Evolutionary conservation across 2,797 vertebrate genomes (phyloP), one percentile per base, ranked within the genome.

Genomic region (Furcifer pardalis): DNA sequence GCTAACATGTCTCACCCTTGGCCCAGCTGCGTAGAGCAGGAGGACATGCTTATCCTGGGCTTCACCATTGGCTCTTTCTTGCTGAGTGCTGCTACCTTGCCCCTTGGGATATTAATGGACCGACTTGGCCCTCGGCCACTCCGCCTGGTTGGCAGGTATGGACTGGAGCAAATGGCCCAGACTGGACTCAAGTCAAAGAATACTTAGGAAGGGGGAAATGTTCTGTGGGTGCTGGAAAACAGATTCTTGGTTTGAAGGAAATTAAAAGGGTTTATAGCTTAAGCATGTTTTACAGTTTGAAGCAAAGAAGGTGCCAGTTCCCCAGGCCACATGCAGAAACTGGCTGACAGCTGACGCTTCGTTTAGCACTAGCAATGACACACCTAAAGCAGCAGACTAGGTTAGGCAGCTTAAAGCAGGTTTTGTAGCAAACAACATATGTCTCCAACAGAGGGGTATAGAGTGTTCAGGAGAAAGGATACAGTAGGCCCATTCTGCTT

Each of bases 41-140:
- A 98, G 5, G 95, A 98, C 89, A 98, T 97, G 97, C 95, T 98
- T 44, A 98, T 97, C 78, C 88, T 98, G 90, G 98, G 97, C 72
- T 98, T 98, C 92, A 98, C 97, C 85, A 97, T 98, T 0, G 98
- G 98, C 46, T 97, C 97, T 46, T 98, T 98, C 82, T 86, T 98
- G 87, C 97, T 98, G 75, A 98, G 97, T 0, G 97, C 98, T 9
- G 96, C 97, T 83, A 98, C 98, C 1, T 92, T 98, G 59, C 98
- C 98, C 0, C 95, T 98, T 84, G 95, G 95, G 2, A 91, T 96
- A 86, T 77, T 96, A 75, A 96, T 96, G 95, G 95, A 96, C 89
- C 92, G 86, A 44, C 92, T 96, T 46, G 97, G 98, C 1, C 98
- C 98, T 0, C 95, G 97, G 66, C 97, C 97, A 0, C 93, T 97